Conservation (phyloP, 1,140 invertebrate genomes). For the Drosophila kurseongensis region DNA sequence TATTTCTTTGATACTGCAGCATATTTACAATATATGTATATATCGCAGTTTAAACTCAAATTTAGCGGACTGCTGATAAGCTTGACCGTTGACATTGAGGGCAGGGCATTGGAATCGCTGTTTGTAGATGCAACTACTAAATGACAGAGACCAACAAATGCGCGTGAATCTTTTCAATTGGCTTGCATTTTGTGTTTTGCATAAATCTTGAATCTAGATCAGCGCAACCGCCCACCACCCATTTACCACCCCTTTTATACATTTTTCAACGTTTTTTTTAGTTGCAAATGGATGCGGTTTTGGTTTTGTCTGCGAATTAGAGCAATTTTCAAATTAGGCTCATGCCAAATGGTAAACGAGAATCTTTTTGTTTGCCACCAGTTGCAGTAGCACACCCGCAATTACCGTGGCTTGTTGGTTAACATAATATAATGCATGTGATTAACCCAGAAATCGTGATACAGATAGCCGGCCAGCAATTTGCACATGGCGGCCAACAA, state of each 20-base stretch:
- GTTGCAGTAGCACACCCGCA: slow-evolving; percentile 20
- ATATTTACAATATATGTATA: too few species aligned
- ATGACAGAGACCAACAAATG: slow-evolving; percentile 44
- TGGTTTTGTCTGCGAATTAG: slow-evolving; percentile 33
- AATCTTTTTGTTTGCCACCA: slow-evolving; percentile 65
- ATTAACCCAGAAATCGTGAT: slow-evolving; percentile 65
- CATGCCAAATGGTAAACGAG: slow-evolving; percentile 62
- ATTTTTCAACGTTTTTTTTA: slow-evolving; percentile 10
- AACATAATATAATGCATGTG: slow-evolving; percentile 57
- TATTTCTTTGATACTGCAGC: too few species aligned
- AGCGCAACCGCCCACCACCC: slow-evolving; percentile 21
- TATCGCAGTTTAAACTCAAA: neutral
- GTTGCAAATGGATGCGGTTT: slow-evolving; percentile 48
- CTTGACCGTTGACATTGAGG: slow-evolving; percentile 58
- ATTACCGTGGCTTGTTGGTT: slow-evolving; percentile 35
- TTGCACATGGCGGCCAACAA: slow-evolving; percentile 47
- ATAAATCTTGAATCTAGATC: slow-evolving; percentile 72
- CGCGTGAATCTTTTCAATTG: slow-evolving; percentile 75
- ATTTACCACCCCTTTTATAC: slow-evolving; percentile 9
- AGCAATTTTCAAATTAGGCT: slow-evolving; percentile 81
- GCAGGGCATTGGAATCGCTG: slow-evolving; percentile 19
- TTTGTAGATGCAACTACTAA: slow-evolving; percentile 36
- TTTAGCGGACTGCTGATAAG: slow-evolving; percentile 1
- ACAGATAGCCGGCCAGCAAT: slow-evolving; percentile 33
- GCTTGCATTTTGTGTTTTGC: slow-evolving; percentile 65